Evolutionary conservation across 2,797 vertebrate species (phyloP).

Genomic region (Agapornis canus): DNA sequence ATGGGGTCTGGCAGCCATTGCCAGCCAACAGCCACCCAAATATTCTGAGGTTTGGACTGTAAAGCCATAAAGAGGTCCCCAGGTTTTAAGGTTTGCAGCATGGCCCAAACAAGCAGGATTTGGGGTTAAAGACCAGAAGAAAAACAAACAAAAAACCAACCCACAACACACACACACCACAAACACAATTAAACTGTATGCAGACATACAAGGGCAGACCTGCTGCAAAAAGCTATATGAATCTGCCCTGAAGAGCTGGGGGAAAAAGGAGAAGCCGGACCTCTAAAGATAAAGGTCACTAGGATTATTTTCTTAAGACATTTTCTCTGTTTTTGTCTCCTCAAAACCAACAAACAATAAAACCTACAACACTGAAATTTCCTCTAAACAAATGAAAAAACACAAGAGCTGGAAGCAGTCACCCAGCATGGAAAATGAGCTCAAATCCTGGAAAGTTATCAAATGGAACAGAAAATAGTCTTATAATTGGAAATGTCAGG

Average conservation of each 20-base stretch:
- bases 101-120: background rate
- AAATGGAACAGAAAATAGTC: slow-evolving; percentile 24
- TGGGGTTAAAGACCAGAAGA: background rate
- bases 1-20: accelerated
- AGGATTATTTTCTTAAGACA: background rate
- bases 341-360: background rate
- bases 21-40: background rate
- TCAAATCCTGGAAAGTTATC: slow-evolving; percentile 26
- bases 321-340: background rate
- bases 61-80: background rate
- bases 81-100: background rate
- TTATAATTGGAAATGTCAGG: slow-evolving; percentile 50
- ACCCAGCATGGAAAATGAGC: slow-evolving; percentile 51
- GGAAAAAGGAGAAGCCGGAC: background rate
- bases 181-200: background rate
- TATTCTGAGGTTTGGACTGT: background rate
- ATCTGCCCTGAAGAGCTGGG: background rate
- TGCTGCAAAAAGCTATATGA: background rate
- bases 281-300: background rate
- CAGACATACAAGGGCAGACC: background rate
- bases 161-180: background rate
- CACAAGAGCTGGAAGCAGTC: background rate
- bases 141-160: background rate
- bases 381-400: background rate
- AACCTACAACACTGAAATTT: background rate